A percentile compares a stretch with the other conserved stretches of the same genome.
phyloP scores from a whole-genome alignment of 2,888 invertebrate genomes.

The Pachliopta kotzebuea region DNA sequence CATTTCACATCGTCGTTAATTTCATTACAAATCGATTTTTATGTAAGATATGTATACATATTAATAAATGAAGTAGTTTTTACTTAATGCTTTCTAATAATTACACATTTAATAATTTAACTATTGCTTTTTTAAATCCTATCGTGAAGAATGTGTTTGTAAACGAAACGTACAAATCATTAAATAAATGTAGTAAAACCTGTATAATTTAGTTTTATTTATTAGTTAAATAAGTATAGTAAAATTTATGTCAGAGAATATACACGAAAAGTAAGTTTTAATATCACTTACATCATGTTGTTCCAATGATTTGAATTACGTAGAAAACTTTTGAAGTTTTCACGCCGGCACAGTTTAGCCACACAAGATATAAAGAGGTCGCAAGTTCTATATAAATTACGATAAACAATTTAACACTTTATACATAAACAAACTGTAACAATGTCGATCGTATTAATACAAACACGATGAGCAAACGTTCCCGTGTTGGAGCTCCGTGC shows the following conservation, averaged over 20 bases:
- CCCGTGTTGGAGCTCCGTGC: slow-evolving; percentile 41
- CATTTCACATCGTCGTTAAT: no score
- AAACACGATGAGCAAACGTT: slow-evolving; percentile 45
- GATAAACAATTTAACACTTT: slow-evolving; percentile 41
- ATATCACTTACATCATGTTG: slow-evolving; percentile 30
- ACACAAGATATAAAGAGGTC: slow-evolving; percentile 22
- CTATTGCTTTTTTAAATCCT: no score
- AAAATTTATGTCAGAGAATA: background rate
- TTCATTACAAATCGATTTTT: no score
- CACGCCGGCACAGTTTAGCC: slow-evolving; percentile 3
- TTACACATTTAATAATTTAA: no score
- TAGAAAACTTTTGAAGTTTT: slow-evolving; percentile 16
- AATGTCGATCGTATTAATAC: slow-evolving; percentile 48
- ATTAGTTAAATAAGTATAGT: no score
- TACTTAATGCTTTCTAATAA: no score
- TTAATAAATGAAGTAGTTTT: no score
- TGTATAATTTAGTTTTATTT: no score
- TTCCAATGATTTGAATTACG: slow-evolving; percentile 14
- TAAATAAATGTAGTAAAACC: no score
- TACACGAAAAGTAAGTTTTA: background rate
- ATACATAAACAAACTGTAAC: slow-evolving; percentile 57
- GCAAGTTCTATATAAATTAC: slow-evolving; percentile 32
- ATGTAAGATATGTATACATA: no score
- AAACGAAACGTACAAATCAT: no score
- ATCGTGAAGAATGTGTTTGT: no score